Percentiles rank a stretch among this genome's conserved stretches.
phyloP scores from a whole-genome alignment of 2,888 invertebrate genomes.

The Oxyteleia sp. region DNA sequence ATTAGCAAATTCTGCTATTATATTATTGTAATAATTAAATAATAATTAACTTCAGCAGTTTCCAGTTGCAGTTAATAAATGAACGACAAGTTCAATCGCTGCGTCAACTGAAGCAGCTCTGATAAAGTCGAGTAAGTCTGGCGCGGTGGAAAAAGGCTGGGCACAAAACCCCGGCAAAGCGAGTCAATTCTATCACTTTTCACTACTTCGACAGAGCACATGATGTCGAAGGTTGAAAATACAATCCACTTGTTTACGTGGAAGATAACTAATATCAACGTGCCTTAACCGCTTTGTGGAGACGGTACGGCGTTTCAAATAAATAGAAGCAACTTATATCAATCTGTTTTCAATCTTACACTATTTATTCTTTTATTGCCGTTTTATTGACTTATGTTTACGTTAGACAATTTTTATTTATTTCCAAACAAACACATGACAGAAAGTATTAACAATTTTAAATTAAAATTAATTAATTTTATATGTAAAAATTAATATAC shows the following conservation, averaged over 20 bases:
- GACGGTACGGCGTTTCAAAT: constrained; percentile 23
- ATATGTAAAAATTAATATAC: too few species aligned
- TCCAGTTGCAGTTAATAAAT: constrained; percentile 11
- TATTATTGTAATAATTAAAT: constrained; percentile 7
- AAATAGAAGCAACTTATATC: constrained; percentile 31
- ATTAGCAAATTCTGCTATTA: not conserved
- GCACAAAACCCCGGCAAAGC: constrained; percentile 21
- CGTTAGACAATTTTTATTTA: not conserved
- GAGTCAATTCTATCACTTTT: constrained; percentile 55
- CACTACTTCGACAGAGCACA: constrained; percentile 27
- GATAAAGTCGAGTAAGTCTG: constrained; percentile 34
- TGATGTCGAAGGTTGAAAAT: constrained; percentile 41
- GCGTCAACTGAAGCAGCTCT: constrained; percentile 17
- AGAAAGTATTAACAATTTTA: too few species aligned
- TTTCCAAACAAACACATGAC: constrained; percentile 3
- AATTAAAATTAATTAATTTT: too few species aligned
- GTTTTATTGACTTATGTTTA: not conserved
- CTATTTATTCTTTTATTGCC: not conserved
- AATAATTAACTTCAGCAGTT: not conserved
- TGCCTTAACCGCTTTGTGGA: constrained; percentile 44
- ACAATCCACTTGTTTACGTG: constrained; percentile 51
- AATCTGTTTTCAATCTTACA: constrained; percentile 38
- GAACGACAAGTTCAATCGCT: constrained; percentile 27
- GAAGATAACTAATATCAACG: constrained; percentile 59
- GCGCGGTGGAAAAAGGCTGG: constrained; percentile 23